A percentile compares a stretch with the other conserved stretches of the same genome.
These are phyloP conservation scores for Girardia tigrina DNA, from an alignment of 2,888 invertebrate species.

Conservation along the genomic window DNA sequence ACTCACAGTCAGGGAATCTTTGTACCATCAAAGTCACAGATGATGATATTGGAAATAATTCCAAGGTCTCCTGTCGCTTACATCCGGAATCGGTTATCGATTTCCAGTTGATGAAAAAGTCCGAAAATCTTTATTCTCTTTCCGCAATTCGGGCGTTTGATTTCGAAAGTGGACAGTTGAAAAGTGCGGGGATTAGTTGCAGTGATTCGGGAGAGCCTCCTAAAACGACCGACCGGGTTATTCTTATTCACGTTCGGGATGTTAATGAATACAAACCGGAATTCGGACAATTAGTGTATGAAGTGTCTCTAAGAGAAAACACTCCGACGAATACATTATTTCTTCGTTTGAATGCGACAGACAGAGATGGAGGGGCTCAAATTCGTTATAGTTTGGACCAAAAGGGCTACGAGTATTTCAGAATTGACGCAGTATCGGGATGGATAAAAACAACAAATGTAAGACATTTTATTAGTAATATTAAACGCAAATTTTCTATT, in stretches of 20 bases:
- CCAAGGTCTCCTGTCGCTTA: background rate
- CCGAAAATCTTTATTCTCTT: conserved; percentile 15
- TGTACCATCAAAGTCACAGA: conserved; percentile 28
- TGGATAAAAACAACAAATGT: conserved; percentile 26
- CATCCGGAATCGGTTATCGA: background rate
- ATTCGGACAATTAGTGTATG: conserved; percentile 24
- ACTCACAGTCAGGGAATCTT: background rate
- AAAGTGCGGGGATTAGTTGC: conserved; percentile 10
- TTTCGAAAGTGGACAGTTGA: background rate
- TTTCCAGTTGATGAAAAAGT: background rate
- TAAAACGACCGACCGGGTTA: background rate
- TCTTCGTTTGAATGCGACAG: conserved; percentile 9
- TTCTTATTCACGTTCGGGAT: conserved; percentile 17
- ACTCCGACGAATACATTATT: background rate
- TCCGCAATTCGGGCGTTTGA: background rate
- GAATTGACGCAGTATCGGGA: background rate
- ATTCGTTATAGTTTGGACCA: conserved; percentile 26
- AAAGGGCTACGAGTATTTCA: conserved; percentile 26
- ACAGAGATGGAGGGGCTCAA: conserved; percentile 25
- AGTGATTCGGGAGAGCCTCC: conserved; percentile 24
- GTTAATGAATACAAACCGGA: conserved; percentile 26
- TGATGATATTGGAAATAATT: conserved; percentile 27
- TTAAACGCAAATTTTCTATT: too few species aligned
- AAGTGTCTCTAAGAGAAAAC: background rate
- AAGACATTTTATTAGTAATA: too few species aligned